Evolutionary conservation across 2,113 vertebrate genomes (phyloP), one percentile per base, ranked within the genome.

Genomic region (Eudyptes chrysolophus): DNA sequence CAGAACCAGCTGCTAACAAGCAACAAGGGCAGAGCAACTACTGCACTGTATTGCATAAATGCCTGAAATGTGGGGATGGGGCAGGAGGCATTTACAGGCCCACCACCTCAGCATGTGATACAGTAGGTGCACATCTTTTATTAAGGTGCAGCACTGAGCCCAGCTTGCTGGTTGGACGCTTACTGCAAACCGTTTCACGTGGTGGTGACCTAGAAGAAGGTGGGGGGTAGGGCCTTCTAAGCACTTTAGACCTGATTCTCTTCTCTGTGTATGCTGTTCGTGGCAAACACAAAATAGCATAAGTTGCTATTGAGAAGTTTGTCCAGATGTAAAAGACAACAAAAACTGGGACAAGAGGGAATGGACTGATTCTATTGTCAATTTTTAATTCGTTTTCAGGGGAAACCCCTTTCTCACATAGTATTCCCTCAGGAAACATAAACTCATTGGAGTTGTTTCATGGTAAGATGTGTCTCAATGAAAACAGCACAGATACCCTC

Each of bases 121-220:
- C 42, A 66, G 46, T 40, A 70, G 40, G 11, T 34, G 30, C 55
- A 55, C 20, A 13, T 11, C 19, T 61, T 71, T 20, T 34, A 21
- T 13, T 30, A 36, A 88, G 51, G 29, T 46, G 42, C n/a, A 90
- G 65, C 83, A 52, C 16, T 19, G 62, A 68, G 34, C 9, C 44
- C 86, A 60, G 25, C 40, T 84, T 42, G 22, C 2, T 5, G 29
- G 22, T 5, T 61, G 65, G 51, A 32, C 69, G 34, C 34, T 70
- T 13, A 2, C 20, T 44, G 57, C 61, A 62, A 29, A 74, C 4
- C 0, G 1, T 30, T 81, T 36, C 15, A 18, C 2, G 0, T 19
- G 40, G 6, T 38, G 32, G 52, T 52, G 52, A 42, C 52, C 54
- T 64, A n/a, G n/a, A 72, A 66, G 60, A 34, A 49, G 42, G 27